Base-by-base conservation (phyloP, 2,797 vertebrate species). In the Pitangus sulphuratus region DNA sequence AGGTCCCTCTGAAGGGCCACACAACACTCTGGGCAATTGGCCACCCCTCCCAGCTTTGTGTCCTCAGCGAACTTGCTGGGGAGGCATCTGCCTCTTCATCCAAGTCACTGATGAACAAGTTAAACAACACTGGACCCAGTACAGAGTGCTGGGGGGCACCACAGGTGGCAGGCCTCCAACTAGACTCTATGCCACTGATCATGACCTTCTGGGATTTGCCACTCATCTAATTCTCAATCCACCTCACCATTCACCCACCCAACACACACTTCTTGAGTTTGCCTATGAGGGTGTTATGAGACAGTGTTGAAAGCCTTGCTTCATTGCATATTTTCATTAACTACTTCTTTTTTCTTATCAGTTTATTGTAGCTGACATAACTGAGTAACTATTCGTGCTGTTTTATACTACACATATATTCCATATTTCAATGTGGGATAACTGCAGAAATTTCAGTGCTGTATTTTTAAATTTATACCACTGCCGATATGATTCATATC, bases 91-190 rank as follows among this genome's bases (percentile, higher is more conserved):
- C 7, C 7, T 19, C 39, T 47, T 40, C 19, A 11, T 61, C 39
- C 33, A 45, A 85, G 33, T 4, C 17, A 21, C 2, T 35, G 35
- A 26, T 30, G 39, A 30, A 31, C 20, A 40, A 62, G 30, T 40
- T 26, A 26, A 61, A 47, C 33, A 33, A 21, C 6, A 2, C 25
- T 33, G 16, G 30, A 35, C 22, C 4, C 31, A 37, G 12, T 1
- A 42, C 1, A 56, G 47, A 61, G 2, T 42, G 6, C 21, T 5
- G 6, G 25, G 31, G 3, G 11, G 18, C 9, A 26, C 1, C 14
- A 2, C 1, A 12, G 12, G 8, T 12, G 35, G 28, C 31, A 64
- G 31, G 3, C 18, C 26, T n/a, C 42, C 31, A 24, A 4, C 12
- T 31, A 8, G 16, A 15, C 25, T 19, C 24, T 47, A 39, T 24